Base-by-base conservation (phyloP, 2,113 vertebrate species). In the Odontesthes bonariensis region DNA sequence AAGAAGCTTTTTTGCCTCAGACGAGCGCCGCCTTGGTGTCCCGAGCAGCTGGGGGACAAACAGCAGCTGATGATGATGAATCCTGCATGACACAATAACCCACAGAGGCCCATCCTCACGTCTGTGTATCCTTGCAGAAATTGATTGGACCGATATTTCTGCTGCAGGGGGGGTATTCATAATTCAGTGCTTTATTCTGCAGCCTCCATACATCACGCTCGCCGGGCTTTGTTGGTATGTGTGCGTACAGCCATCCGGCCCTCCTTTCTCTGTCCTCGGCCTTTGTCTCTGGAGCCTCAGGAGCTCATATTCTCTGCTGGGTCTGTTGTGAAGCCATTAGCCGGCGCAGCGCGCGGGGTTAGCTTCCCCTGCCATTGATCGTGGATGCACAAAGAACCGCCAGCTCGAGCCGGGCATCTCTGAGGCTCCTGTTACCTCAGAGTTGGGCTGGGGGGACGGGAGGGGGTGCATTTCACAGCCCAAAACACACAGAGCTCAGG, bases 311-410 rank as follows among this genome's bases (percentile, higher is more conserved):
- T 73, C 70, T 75, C 81, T 65, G 59, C 78, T 60, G 77, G 77
- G 53, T 65, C 54, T 68, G 72, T 68, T 68, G 78, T 77, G 78
- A 16, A 71, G 87, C 73, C 84, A 80, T 80, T 82, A 82, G 75
- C 75, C 3, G 31, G 55, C 27, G 58, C 70, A 0, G 66, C 13
- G 47, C 71, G 69, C 27, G 0, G 70, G 60, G 56, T 77, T 68
- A 76, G 38, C 69, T 67, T 47, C 64, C 71, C 59, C 59, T 14
- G 51, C 44, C 53, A 86, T 75, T 75, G 84, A 82, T 86, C n/a
- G 22, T 7, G 8, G 49, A 53, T 6, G 5, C 49, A 80, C 80
- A 75, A 68, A 76, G 77, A 56, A 57, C 54, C 52, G 35, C 2
- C 49, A 69, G 82, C 58, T 38, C 2, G 17, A 61, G 35, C 44